phyloP scores from a whole-genome alignment of 2,113 vertebrate genomes.

The Picathartes gymnocephalus region DNA sequence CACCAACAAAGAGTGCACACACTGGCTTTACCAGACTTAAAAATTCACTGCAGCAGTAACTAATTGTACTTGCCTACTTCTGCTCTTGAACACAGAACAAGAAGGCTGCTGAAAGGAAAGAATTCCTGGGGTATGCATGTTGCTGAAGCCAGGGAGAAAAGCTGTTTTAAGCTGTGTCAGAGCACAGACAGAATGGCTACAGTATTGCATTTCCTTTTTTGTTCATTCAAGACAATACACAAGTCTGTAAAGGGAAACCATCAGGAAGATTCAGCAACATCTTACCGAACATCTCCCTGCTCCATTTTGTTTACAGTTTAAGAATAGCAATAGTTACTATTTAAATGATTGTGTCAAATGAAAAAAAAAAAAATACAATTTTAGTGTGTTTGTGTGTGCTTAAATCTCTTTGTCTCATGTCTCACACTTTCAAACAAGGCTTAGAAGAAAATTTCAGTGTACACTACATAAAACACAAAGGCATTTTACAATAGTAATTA shows the following conservation, averaged over 20 bases:
- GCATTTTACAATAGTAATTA: neutral
- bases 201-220: constrained; percentile 42
- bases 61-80: neutral
- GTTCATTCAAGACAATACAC: constrained; percentile 7
- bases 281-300: neutral
- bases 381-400: neutral
- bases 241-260: neutral
- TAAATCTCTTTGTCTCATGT: neutral
- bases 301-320: neutral
- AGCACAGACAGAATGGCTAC: neutral
- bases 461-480: neutral
- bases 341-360: neutral
- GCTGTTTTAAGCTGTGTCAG: neutral
- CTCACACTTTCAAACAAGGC: neutral
- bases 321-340: neutral
- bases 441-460: neutral
- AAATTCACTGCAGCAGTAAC: neutral
- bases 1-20: neutral
- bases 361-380: neutral
- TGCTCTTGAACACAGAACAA: neutral
- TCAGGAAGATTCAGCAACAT: neutral
- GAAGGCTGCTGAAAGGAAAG: neutral
- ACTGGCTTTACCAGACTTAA: neutral
- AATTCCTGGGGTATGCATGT: neutral
- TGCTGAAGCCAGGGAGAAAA: constrained; percentile 14